Conservation (phyloP, 2,888 invertebrate genomes). For the Criorhina ranunculi region DNA sequence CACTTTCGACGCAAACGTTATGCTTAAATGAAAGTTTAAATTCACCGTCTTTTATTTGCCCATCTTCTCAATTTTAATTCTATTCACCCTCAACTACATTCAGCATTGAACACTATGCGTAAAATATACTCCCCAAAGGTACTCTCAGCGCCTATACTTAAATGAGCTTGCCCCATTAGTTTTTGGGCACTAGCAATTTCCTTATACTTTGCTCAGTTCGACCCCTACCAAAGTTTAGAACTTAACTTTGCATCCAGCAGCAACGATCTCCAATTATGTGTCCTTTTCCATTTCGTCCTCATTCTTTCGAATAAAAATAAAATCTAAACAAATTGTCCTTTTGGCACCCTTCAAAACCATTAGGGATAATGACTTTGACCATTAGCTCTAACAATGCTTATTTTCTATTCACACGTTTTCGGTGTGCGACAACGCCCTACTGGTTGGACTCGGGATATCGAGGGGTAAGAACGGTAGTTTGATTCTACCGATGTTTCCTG, state of each 20-base stretch:
- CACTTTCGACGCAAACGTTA: slow-evolving; percentile 6
- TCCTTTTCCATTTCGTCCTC: slow-evolving; percentile 52
- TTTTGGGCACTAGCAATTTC: slow-evolving; percentile 15
- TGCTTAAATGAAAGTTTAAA: slow-evolving; percentile 26
- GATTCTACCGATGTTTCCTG: slow-evolving; percentile 27
- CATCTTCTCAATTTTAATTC: slow-evolving; percentile 11
- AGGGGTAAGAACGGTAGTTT: slow-evolving; percentile 24
- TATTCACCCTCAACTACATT: slow-evolving; percentile 14
- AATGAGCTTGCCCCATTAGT: slow-evolving; percentile 32
- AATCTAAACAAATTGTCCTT: slow-evolving; percentile 73
- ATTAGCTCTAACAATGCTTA: slow-evolving; percentile 73
- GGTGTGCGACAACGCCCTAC: slow-evolving; percentile 27
- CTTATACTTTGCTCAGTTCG: not conserved
- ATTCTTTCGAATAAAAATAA: slow-evolving; percentile 69
- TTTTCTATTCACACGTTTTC: slow-evolving; percentile 72
- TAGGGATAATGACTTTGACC: slow-evolving; percentile 75
- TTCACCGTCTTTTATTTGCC: slow-evolving; percentile 15
- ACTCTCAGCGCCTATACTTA: not conserved
- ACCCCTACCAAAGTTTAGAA: slow-evolving; percentile 12
- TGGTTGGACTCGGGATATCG: slow-evolving; percentile 9
- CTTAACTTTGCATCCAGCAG: not conserved
- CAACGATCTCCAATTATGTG: slow-evolving; percentile 61
- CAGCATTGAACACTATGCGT: not conserved
- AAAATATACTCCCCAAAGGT: slow-evolving; percentile 4
- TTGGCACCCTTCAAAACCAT: slow-evolving; percentile 75